Conservation (phyloP, 2,113 vertebrate species). For the Microtus ochrogaster region DNA sequence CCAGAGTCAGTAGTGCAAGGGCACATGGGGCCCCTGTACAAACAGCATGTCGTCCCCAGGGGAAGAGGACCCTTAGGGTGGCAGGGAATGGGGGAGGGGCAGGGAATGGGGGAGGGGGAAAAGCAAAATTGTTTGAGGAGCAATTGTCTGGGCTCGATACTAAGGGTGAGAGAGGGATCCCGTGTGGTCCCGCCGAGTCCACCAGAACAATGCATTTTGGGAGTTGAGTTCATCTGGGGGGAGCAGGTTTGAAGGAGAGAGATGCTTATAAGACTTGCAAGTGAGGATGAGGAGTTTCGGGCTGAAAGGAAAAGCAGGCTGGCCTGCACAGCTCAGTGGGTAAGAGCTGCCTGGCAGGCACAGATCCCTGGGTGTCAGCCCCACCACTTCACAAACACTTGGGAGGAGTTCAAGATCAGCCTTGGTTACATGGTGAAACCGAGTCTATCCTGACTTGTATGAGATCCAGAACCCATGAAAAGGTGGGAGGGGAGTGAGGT, state of each 20-base stretch:
- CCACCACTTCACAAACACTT: neutral
- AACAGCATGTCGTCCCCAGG: no score
- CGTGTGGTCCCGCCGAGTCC: neutral
- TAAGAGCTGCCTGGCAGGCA: neutral
- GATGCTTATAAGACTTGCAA: neutral
- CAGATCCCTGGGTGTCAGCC: neutral
- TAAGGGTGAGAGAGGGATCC: neutral
- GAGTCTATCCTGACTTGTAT: neutral
- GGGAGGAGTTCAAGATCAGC: neutral
- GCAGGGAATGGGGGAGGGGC: no score
- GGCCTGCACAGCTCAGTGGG: neutral
- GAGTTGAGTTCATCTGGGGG: neutral
- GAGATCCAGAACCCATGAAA: neutral
- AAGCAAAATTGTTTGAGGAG: neutral
- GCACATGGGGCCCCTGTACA: no score
- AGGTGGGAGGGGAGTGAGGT: neutral
- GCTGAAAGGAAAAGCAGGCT: neutral
- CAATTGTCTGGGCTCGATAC: neutral
- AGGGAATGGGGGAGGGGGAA: no score
- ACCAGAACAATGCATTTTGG: no score
- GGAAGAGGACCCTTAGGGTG: neutral
- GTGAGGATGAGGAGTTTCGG: neutral
- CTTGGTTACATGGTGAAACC: neutral
- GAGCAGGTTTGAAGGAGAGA: neutral
- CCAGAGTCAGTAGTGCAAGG: no score